Percentiles rank a stretch among this genome's conserved stretches.
phyloP scores from a whole-genome alignment of 1,140 invertebrate species.

The Sminthurides bifidus region DNA sequence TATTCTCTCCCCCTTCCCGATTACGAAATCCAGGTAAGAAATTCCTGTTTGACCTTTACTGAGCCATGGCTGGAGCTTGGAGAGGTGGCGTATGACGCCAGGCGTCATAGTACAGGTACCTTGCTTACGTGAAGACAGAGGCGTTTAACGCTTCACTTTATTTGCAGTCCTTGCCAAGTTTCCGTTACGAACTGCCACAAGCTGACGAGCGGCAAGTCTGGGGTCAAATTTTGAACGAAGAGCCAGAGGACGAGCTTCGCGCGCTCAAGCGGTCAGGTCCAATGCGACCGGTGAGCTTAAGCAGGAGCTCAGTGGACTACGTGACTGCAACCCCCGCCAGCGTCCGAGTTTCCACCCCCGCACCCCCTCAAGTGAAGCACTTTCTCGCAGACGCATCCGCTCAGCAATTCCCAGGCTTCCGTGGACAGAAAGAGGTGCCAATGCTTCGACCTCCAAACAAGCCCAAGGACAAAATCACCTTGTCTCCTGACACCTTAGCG shows the following conservation, averaged over 20 bases:
- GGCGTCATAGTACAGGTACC: too few relatives aligned
- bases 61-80: too few relatives aligned
- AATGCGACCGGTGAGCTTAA: constrained; percentile 7
- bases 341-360: constrained; percentile 17
- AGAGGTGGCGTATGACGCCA: too few relatives aligned
- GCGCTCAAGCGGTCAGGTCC: constrained; percentile 16
- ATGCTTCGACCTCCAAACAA: constrained; percentile 45
- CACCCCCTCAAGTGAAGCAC: constrained; percentile 22
- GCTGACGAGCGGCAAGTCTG: constrained; percentile 6
- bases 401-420: too few relatives aligned
- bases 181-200: constrained; percentile 13
- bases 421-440: constrained; percentile 49
- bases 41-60: background rate
- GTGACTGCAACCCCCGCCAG: constrained; percentile 1
- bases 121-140: too few relatives aligned
- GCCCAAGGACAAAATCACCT: constrained; percentile 31
- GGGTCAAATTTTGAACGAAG: constrained; percentile 19
- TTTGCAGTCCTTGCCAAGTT: constrained; percentile 12
- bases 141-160: background rate
- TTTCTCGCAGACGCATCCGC: too few relatives aligned
- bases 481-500: background rate
- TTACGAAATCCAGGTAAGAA: background rate
- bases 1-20: background rate
- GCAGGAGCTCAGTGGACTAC: constrained; percentile 16
- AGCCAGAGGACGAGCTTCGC: constrained; percentile 22